Percentiles rank a stretch among this genome's conserved stretches.
These are phyloP conservation scores for Hippopotamyrus pictus DNA, from an alignment of 2,797 vertebrate genomes.

Conservation along the genomic window DNA sequence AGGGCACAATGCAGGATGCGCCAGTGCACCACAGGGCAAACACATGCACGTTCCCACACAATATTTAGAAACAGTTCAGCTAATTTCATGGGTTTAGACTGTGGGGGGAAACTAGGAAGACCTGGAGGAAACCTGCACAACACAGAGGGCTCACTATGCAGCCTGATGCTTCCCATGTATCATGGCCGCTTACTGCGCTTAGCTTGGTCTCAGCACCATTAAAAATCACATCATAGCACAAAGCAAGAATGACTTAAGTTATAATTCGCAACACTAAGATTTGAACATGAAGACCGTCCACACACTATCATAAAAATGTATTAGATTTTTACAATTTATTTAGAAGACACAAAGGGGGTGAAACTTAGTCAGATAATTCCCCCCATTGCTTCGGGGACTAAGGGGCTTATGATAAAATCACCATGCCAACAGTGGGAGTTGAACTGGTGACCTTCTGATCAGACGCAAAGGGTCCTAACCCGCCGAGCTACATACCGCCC, in stretches of 20 bases:
- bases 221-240: neutral
- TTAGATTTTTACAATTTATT: neutral
- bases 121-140: neutral
- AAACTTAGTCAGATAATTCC: neutral
- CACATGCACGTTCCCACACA: neutral
- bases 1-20: neutral
- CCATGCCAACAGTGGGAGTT: neutral
- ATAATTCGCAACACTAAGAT: neutral
- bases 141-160: neutral
- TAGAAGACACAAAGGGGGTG: neutral
- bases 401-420: neutral
- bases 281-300: neutral
- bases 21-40: neutral
- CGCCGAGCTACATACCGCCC: neutral
- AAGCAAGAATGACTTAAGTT: neutral
- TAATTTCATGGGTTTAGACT: neutral
- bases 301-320: neutral
- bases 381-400: neutral
- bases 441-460: neutral
- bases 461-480: neutral
- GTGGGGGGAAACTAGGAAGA: neutral
- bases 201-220: neutral
- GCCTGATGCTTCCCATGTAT: neutral
- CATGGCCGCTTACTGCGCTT: neutral
- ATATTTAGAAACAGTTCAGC: neutral